Percentiles rank a stretch among this genome's conserved stretches.
Evolutionary conservation across 1,140 invertebrate species (phyloP).

Genomic region (Scaptodrosophila lebanonensis): DNA sequence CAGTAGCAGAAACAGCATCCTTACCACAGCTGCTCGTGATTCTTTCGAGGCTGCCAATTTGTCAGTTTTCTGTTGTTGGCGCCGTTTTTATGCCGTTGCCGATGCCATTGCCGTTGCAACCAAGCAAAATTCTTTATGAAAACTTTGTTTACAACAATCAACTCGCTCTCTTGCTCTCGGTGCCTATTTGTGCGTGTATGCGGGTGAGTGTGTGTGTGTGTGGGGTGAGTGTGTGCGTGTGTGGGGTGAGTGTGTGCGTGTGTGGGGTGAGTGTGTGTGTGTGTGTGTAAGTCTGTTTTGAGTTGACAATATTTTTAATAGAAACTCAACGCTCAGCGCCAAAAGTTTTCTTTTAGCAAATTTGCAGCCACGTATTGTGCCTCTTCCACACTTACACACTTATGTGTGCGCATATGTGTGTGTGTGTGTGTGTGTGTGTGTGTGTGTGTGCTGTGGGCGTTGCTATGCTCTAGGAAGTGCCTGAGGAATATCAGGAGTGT

Average conservation of each 20-base stretch:
- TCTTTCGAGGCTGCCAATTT: slow-evolving; percentile 63
- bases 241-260: too few relatives aligned
- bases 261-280: too few relatives aligned
- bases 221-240: too few relatives aligned
- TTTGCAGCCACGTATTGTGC: slow-evolving; percentile 40
- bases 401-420: too few relatives aligned
- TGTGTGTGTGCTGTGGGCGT: too few relatives aligned
- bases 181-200: too few relatives aligned
- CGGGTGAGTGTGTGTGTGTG: too few relatives aligned
- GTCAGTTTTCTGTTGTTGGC: slow-evolving; percentile 52
- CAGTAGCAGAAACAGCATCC: slow-evolving; percentile 7
- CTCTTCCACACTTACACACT: neutral
- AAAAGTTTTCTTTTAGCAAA: slow-evolving; percentile 54
- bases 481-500: neutral
- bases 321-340: slow-evolving; percentile 49
- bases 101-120: slow-evolving; percentile 5
- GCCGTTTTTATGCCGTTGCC: too few relatives aligned
- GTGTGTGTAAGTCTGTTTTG: slow-evolving; percentile 32
- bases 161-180: too few relatives aligned
- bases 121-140: slow-evolving; percentile 62
- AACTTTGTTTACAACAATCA: slow-evolving; percentile 72
- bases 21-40: slow-evolving; percentile 38
- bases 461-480: too few relatives aligned
- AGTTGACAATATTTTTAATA: slow-evolving; percentile 75
- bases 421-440: too few relatives aligned